Evolutionary conservation across 2,888 invertebrate genomes (phyloP).

Genomic region (Laothoe populi): DNA sequence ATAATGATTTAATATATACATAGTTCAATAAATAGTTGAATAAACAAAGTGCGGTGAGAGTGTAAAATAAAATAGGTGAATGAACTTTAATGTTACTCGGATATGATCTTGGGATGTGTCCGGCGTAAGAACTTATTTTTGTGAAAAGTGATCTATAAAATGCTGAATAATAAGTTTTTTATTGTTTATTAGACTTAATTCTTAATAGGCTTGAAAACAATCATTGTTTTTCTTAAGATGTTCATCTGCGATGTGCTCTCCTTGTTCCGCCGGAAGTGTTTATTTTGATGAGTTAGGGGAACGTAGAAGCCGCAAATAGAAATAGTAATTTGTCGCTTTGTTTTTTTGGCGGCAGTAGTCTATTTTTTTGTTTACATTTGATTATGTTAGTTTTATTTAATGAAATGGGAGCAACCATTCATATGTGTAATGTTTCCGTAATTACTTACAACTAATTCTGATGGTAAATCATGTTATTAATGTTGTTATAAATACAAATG

Average conservation of each 20-base stretch:
- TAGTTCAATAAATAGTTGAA: neutral
- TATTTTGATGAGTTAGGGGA: neutral
- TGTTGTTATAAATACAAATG: too few relatives aligned
- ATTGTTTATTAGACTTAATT: neutral
- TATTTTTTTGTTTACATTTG: neutral
- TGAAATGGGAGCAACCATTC: neutral
- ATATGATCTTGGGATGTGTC: neutral
- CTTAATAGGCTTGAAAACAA: neutral
- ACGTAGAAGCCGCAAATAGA: slow-evolving; percentile 9
- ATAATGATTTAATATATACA: slow-evolving; percentile 4
- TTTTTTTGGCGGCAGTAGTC: slow-evolving; percentile 15
- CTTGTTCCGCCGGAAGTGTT: neutral
- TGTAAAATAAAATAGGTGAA: slow-evolving; percentile 45
- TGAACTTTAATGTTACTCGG: slow-evolving; percentile 40
- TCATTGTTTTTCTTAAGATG: neutral
- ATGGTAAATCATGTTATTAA: too few relatives aligned
- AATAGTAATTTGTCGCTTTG: slow-evolving; percentile 16
- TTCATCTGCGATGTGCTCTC: neutral
- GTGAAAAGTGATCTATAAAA: neutral
- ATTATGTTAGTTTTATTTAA: neutral
- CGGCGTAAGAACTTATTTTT: slow-evolving; percentile 6
- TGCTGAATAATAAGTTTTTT: neutral
- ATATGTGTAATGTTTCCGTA: neutral
- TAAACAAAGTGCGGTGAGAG: neutral
- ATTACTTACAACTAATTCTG: neutral